Percentiles rank a stretch among this genome's conserved stretches.
phyloP scores from a whole-genome alignment of 2,797 vertebrate genomes.

The Anguilla marmorata region DNA sequence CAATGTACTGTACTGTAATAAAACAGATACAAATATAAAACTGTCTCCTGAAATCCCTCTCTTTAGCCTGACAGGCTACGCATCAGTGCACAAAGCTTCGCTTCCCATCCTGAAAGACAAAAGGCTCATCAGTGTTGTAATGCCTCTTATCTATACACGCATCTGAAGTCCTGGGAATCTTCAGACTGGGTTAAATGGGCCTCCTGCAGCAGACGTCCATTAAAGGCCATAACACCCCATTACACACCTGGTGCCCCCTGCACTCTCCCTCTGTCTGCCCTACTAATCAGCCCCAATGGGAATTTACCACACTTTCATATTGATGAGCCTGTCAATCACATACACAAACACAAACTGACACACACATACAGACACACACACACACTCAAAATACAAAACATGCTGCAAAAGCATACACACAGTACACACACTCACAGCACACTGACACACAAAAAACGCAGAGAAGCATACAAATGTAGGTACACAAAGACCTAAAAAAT shows the following conservation, averaged over 20 bases:
- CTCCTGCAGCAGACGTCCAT: slow-evolving; percentile 39
- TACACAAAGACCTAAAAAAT: background rate
- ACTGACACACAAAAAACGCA: background rate
- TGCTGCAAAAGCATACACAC: background rate
- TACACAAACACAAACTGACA: background rate
- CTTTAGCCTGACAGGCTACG: background rate
- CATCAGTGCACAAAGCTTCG: slow-evolving; percentile 11
- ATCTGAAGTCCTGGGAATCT: slow-evolving; percentile 39
- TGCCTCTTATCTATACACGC: background rate
- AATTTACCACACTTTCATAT: slow-evolving; percentile 43
- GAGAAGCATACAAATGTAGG: background rate
- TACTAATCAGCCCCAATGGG: slow-evolving; percentile 48
- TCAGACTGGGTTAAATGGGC: slow-evolving; percentile 23
- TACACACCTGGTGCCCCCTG: slow-evolving; percentile 62
- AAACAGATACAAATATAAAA: background rate
- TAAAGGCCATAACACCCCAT: slow-evolving; percentile 52
- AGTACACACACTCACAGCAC: background rate
- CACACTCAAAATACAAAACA: slow-evolving; percentile 21
- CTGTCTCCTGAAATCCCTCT: background rate
- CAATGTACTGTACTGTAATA: background rate
- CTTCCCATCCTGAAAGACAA: slow-evolving; percentile 42
- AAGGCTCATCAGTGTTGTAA: slow-evolving; percentile 27
- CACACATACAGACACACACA: slow-evolving; percentile 2
- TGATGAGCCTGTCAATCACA: slow-evolving; percentile 19
- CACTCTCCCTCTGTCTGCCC: slow-evolving; percentile 37